Evolutionary conservation across 92 coral and sea anemone genomes (phyloP).

Genomic region (Pocillopora grandis): DNA sequence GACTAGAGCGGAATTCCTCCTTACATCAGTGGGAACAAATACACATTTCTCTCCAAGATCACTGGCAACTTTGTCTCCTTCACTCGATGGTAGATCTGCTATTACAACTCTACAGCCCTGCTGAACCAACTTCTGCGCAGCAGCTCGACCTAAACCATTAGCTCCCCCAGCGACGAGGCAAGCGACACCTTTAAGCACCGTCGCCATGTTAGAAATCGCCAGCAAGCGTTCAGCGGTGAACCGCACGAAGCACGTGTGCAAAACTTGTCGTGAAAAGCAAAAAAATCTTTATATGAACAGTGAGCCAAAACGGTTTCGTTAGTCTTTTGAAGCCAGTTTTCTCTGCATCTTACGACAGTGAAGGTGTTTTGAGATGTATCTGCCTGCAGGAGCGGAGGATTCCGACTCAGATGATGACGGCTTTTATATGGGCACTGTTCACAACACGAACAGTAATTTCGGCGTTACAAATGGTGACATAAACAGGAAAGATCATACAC

Average conservation of each 20-base stretch:
- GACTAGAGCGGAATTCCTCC: neutral
- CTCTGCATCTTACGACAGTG: neutral
- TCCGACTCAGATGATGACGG: conserved; percentile 87
- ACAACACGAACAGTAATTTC: neutral
- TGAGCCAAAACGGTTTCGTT: neutral
- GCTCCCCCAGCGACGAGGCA: conserved; percentile 90
- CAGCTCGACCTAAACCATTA: conserved; percentile 88
- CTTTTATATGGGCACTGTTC: conserved; percentile 50
- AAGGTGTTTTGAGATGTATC: conserved; percentile 50
- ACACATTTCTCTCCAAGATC: conserved; percentile 78
- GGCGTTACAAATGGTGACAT: conserved; percentile 11
- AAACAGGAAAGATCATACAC: neutral
- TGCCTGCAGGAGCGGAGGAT: conserved; percentile 93
- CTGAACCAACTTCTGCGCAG: conserved; percentile 67
- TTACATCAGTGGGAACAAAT: conserved; percentile 82
- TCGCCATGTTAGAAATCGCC: conserved; percentile 18
- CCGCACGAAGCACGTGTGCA: conserved; percentile 25
- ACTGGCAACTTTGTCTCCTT: conserved; percentile 65
- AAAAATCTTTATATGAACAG: neutral
- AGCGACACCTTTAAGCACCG: conserved; percentile 44
- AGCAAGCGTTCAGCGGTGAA: conserved; percentile 17
- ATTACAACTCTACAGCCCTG: conserved; percentile 82
- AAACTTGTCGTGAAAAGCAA: conserved; percentile 26
- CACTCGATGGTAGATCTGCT: conserved; percentile 74
- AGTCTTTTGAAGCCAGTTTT: neutral